A percentile compares a stretch with the other conserved stretches of the same genome.
Conservation (phyloP, 2,888 invertebrate species). For the Ochlodes sylvanus region DNA sequence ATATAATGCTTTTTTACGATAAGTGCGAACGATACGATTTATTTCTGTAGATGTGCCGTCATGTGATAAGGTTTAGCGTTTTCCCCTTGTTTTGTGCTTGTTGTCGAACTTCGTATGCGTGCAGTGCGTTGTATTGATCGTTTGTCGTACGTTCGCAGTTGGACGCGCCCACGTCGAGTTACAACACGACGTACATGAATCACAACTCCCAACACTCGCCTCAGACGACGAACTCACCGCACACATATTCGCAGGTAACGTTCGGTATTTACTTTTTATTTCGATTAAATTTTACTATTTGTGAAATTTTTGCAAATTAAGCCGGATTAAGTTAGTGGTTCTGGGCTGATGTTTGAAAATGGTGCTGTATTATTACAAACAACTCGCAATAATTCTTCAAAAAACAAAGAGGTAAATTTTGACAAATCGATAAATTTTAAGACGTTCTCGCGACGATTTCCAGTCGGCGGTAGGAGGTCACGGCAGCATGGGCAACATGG, state of each 20-base stretch:
- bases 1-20: constrained; percentile 32
- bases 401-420: too few species aligned
- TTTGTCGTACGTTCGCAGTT: constrained; percentile 56
- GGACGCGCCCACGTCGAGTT: constrained; percentile 74
- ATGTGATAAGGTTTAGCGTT: constrained; percentile 41
- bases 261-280: too few species aligned
- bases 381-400: too few species aligned
- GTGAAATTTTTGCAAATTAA: too few species aligned
- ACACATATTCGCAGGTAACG: constrained; percentile 77
- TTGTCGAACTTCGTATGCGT: background rate
- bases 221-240: constrained; percentile 74
- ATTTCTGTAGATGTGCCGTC: constrained; percentile 43
- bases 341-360: too few species aligned
- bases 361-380: too few species aligned
- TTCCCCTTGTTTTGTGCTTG: constrained; percentile 35
- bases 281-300: background rate
- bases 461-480: constrained; percentile 25
- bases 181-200: constrained; percentile 75
- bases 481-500: constrained; percentile 48
- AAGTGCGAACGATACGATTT: constrained; percentile 26
- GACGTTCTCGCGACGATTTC: constrained; percentile 9
- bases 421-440: too few species aligned
- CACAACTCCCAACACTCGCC: constrained; percentile 78
- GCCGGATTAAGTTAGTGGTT: too few species aligned
- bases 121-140: background rate